Conservation (phyloP, 2,113 vertebrate genomes). For the Amia ocellicauda region DNA sequence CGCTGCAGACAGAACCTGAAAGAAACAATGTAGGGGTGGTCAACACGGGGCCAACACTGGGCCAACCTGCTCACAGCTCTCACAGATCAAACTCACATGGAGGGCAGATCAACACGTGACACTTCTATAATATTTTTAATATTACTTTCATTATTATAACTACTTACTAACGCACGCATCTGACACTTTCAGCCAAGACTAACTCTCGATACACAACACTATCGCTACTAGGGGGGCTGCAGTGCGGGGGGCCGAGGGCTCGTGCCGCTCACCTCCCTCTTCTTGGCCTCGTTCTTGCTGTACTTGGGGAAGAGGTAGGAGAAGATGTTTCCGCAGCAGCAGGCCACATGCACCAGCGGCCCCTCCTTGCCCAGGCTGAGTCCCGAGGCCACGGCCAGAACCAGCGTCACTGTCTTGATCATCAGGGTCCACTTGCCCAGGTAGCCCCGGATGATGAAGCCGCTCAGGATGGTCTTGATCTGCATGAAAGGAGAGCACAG, state of each 20-base stretch:
- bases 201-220: no score
- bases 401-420: constrained; percentile 97
- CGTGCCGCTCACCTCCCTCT: constrained; percentile 90
- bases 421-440: constrained; percentile 97
- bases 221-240: no score
- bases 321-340: constrained; percentile 98
- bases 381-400: constrained; percentile 93
- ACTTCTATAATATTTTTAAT: no score
- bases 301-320: constrained; percentile 99
- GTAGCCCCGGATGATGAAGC: constrained; percentile 97
- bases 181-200: no score
- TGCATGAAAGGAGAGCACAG: constrained; percentile 53
- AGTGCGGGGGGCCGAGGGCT: no score
- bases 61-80: constrained; percentile 8
- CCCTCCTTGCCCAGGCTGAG: constrained; percentile 98
- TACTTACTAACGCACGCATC: no score
- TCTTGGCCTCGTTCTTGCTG: constrained; percentile 98
- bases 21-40: constrained; percentile 31
- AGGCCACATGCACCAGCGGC: constrained; percentile 94
- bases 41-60: constrained; percentile 26
- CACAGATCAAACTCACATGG: no score
- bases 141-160: no score
- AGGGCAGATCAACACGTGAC: no score
- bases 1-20: constrained; percentile 91
- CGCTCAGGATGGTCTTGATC: constrained; percentile 98